These are phyloP conservation scores for Limenitis camilla DNA, from an alignment of 2,888 invertebrate species.

Conservation along the genomic window DNA sequence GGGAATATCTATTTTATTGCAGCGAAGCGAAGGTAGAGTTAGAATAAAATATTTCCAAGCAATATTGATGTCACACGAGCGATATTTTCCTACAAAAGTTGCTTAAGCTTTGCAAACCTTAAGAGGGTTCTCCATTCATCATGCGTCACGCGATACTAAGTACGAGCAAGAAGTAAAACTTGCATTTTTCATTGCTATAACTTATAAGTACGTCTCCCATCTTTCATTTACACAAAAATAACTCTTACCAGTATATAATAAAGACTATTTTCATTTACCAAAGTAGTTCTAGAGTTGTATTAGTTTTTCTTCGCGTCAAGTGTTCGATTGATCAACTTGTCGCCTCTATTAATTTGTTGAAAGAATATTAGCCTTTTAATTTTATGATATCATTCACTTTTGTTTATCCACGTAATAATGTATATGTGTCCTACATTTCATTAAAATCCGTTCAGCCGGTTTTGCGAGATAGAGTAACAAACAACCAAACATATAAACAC, in stretches of 20 bases:
- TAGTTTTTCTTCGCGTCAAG: slow-evolving; percentile 4
- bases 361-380: neutral
- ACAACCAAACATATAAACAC: too few species aligned
- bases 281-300: neutral
- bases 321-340: slow-evolving; percentile 18
- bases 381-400: neutral
- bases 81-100: slow-evolving; percentile 38
- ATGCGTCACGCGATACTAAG: slow-evolving; percentile 63
- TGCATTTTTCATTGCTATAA: slow-evolving; percentile 52
- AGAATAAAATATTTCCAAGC: neutral
- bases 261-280: neutral
- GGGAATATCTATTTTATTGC: too few species aligned
- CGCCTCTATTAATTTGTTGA: slow-evolving; percentile 3
- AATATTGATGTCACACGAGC: slow-evolving; percentile 19
- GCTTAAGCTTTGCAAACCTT: slow-evolving; percentile 35
- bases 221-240: neutral
- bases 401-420: neutral
- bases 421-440: too few species aligned
- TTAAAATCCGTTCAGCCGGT: too few species aligned
- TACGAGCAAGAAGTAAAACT: slow-evolving; percentile 48
- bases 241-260: neutral
- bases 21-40: neutral
- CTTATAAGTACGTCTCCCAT: slow-evolving; percentile 12
- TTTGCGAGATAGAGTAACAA: too few species aligned
- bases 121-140: slow-evolving; percentile 55